Evolutionary conservation across 1,140 invertebrate genomes (phyloP).

Genomic region (Saccostrea echinata): DNA sequence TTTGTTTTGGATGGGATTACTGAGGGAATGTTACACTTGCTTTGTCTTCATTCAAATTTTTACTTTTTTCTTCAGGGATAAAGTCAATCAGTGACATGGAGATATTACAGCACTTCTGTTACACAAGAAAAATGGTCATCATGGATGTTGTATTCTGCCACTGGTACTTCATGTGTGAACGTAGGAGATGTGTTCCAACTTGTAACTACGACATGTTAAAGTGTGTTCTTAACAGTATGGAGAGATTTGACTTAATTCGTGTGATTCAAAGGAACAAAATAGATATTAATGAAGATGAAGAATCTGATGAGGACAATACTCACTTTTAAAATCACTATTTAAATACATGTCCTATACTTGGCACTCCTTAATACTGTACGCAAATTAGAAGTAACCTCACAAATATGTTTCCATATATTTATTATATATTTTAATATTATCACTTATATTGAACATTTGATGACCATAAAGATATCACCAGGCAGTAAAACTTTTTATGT

Average conservation of each 20-base stretch:
- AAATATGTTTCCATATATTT: too few species aligned
- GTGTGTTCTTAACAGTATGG: not conserved
- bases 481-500: too few species aligned
- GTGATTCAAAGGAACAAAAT: not conserved
- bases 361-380: too few species aligned
- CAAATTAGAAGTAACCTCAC: too few species aligned
- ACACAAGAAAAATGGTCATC: conserved; percentile 32
- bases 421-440: too few species aligned
- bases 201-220: conserved; percentile 7
- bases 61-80: not conserved
- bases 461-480: too few species aligned
- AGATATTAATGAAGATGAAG: not conserved
- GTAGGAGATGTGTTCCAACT: not conserved
- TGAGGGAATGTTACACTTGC: too few species aligned
- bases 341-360: too few species aligned
- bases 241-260: conserved; percentile 18
- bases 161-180: not conserved
- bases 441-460: too few species aligned
- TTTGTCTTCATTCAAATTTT: not conserved
- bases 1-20: too few species aligned
- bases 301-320: conserved; percentile 39
- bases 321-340: conserved; percentile 5
- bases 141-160: conserved; percentile 11
- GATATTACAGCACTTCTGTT: conserved; percentile 37
- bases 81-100: not conserved